Evolutionary conservation across 1,140 invertebrate species (phyloP).

Genomic region (Berghia stephanieae): DNA sequence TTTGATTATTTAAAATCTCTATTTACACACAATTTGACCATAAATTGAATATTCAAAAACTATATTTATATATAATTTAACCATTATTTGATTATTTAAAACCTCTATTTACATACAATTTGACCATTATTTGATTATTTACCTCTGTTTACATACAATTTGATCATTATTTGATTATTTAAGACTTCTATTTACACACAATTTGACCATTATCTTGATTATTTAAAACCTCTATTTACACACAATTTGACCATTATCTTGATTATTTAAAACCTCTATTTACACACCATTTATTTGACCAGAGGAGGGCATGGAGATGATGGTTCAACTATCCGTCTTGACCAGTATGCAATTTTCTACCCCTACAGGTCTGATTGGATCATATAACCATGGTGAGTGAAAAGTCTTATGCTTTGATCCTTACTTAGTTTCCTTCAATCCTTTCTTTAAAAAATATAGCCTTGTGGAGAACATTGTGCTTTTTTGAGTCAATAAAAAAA

Average conservation of each 20-base stretch:
- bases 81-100: too few relatives aligned
- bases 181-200: neutral
- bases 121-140: too few relatives aligned
- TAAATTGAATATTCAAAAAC: too few relatives aligned
- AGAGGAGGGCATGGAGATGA: slow-evolving; percentile 59
- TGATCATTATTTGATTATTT: too few relatives aligned
- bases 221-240: neutral
- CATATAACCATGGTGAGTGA: slow-evolving; percentile 59
- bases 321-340: slow-evolving; percentile 52
- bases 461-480: neutral
- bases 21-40: neutral
- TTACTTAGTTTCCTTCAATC: neutral
- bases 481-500: too few relatives aligned
- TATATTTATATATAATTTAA: neutral
- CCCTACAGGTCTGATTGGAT: slow-evolving; percentile 60
- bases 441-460: neutral
- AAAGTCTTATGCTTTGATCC: neutral
- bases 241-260: too few relatives aligned
- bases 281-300: slow-evolving; percentile 28
- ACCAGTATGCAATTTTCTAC: slow-evolving; percentile 57
- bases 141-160: neutral
- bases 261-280: too few relatives aligned
- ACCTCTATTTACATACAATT: neutral
- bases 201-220: too few relatives aligned
- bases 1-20: too few relatives aligned